phyloP scores from a whole-genome alignment of 2,113 vertebrate genomes.

The Lycaon pictus region DNA sequence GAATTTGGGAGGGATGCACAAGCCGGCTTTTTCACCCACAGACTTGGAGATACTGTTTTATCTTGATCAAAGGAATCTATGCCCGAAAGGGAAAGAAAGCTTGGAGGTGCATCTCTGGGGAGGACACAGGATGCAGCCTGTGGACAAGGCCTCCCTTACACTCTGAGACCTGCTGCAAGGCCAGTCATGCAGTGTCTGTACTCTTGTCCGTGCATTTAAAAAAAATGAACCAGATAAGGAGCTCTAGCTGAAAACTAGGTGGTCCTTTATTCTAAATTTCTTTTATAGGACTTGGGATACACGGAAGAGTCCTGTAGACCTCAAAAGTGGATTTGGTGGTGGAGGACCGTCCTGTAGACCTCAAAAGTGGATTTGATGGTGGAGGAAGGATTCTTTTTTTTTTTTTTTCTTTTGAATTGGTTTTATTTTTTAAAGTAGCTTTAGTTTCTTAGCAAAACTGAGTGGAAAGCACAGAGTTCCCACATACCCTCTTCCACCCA shows the following conservation, averaged over 20 bases:
- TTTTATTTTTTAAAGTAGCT: not conserved
- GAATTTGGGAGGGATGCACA: not conserved
- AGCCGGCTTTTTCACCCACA: not conserved
- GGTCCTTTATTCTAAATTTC: not conserved
- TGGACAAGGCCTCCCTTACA: accelerated
- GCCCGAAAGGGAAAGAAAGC: not conserved
- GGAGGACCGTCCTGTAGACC: not conserved
- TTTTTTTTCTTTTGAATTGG: not conserved
- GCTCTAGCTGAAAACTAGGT: not conserved
- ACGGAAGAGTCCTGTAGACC: not conserved
- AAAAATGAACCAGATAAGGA: not conserved
- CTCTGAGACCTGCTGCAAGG: not conserved
- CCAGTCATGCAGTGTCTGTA: not conserved
- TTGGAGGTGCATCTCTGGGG: not conserved
- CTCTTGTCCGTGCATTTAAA: not conserved
- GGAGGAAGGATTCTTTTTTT: not conserved
- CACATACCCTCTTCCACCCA: accelerated
- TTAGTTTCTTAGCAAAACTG: not conserved
- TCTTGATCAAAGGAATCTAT: not conserved
- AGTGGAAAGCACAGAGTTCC: not conserved
- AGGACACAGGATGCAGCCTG: not conserved
- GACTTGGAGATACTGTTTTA: not conserved
- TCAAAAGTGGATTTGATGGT: not conserved
- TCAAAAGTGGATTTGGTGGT: not conserved
- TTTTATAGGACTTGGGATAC: not conserved